Evolutionary conservation across 2,797 vertebrate species (phyloP).

Genomic region (Pipistrellus kuhlii): DNA sequence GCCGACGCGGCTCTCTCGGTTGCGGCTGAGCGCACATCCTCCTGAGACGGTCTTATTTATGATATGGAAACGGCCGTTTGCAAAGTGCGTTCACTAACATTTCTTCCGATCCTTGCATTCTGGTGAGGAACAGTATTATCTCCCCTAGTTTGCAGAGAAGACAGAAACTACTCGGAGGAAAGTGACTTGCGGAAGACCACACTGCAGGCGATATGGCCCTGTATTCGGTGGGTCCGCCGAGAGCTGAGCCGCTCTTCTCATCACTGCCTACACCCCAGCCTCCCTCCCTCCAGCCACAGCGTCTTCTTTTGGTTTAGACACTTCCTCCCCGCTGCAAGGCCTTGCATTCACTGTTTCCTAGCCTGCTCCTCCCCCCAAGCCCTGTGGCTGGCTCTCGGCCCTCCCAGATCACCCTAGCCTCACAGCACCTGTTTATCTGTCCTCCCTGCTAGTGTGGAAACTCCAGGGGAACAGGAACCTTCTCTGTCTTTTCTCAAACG

Average conservation of each 20-base stretch:
- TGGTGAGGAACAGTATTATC: not conserved
- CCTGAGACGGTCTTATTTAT: not conserved
- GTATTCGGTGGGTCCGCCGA: not conserved
- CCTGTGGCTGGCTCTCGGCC: not conserved
- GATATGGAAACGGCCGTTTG: not conserved
- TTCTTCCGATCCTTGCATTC: not conserved
- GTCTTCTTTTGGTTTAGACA: not conserved
- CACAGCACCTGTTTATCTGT: not conserved
- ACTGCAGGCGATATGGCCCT: not conserved
- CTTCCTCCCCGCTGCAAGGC: not conserved
- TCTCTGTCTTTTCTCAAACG: not conserved
- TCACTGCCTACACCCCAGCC: not conserved
- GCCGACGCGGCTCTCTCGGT: accelerated
- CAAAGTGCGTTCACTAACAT: not conserved
- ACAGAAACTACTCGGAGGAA: not conserved
- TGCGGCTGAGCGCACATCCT: accelerated
- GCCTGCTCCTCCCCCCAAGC: not conserved
- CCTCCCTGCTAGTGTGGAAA: not conserved
- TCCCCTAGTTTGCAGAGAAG: conserved; percentile 41
- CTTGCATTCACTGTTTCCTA: not conserved
- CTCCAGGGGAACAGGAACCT: not conserved
- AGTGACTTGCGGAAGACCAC: not conserved
- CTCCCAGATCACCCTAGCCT: not conserved
- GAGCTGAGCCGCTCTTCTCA: not conserved
- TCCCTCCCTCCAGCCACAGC: not conserved